Base-by-base conservation (phyloP, 1,140 invertebrate species). In the Tetragonula clypearis region DNA sequence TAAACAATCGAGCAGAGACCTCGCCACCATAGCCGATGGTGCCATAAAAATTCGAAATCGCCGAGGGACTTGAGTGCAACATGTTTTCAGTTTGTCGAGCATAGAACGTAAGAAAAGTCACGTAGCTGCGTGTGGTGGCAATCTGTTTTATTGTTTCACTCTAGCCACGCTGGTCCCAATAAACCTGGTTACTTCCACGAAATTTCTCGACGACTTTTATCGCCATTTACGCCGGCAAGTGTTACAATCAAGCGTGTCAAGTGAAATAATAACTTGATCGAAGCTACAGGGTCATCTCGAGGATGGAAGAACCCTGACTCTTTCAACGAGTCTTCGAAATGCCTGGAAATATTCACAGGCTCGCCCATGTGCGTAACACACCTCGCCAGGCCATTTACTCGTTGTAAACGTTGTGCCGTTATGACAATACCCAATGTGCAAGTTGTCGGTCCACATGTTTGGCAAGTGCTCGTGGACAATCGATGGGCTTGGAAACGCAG, bases 1-100 rank as follows among this genome's bases (percentile, higher is more conserved):
- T n/a, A 65, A 82, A 73, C 11, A 69, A 2, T 0, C 68, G 21
- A 35, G 69, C 35, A 19, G n/a, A 73, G 19, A 55, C 26, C 78
- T 77, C 5, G 76, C 80, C 81, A 75, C 23, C 21, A 35, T 41
- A 56, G 86, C 88, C 82, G 84, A 84, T 69, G 79, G 26, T 79
- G 69, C 77, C 82, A 82, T 89, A 88, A 88, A 80, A 88, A 81
- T 75, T 75, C 55, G 35, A 88, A 87, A 87, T 89, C 84, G 81
- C 53, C 60, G 58, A 41, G 2, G 60, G 74, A 26, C 23, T n/a
- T 71, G 73, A 41, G 79, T 19, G 23, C 30, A 62, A 73, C 86
- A 74, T 82, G 86, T 87, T 83, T 30, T 41, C 49, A 62, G 58
- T 79, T 49, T 15, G 9, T 9, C n/a, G 1, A 41, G 30, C n/a